Base-by-base conservation (phyloP, 64 coral and sea anemone genomes). In the Pocillopora damicornis region DNA sequence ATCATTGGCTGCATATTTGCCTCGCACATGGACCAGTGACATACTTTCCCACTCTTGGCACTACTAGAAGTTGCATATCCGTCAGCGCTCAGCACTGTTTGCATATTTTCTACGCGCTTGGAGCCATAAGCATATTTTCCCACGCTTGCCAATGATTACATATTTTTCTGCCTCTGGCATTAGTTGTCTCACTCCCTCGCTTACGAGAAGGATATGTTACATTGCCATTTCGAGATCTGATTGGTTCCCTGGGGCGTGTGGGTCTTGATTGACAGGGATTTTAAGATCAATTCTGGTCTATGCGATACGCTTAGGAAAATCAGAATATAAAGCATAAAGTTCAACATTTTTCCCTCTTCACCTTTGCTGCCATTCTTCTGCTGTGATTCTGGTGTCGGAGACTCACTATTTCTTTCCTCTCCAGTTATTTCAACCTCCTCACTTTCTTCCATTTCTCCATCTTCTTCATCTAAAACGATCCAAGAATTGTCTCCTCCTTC, bases 401-500 rank as follows among this genome's bases (percentile, higher is more conserved):
- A 2, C 14, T 58, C 34, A 45, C 13, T 12, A 10, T 17, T 45
- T 2, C 10, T 60, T 37, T 84, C 12, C 9, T 22, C 36, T 9
- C 42, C 58, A 34, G 42, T 37, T 68, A 56, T 71, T 61, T 77
- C 82, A 86, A 63, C 57, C 5, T 92, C 88, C 7, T 92, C 83
- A n/a, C 80, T 79, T 15, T 92, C 80, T 34, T 92, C 77, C 80
- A 92, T 89, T 38, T 80, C 38, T 16, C 73, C 64, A 35, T 86
- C 45, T 13, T 92, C 87, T 2, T 83, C 87, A 72, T 96, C 87
- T 34, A 66, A 37, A 59, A 81, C 45, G 11, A 75, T 65, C 94
- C 94, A 96, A 2, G 91, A 38, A 35, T 90, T 93, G 73, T 82
- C 56, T 9, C 94, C 91, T 17, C 94, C 94, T 22, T 72, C 35